Evolutionary conservation across 2,888 invertebrate genomes (phyloP).

Genomic region (Drosophila kambysellisi): DNA sequence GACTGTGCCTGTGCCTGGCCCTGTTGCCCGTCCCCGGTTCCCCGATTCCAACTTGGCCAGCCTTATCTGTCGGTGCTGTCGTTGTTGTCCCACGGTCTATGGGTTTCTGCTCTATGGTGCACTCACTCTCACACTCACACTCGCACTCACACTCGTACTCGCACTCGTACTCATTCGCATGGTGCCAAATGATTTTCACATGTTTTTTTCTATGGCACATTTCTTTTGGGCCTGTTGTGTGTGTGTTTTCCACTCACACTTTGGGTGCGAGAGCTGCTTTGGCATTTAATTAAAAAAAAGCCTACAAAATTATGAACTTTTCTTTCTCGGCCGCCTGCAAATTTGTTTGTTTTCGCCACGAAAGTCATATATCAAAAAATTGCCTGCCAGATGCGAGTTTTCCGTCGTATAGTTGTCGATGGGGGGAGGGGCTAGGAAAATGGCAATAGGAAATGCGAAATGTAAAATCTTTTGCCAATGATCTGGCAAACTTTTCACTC

Average conservation of each 20-base stretch:
- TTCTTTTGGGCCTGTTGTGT: constrained; percentile 65
- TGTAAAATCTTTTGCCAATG: constrained; percentile 53
- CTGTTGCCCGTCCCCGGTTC: background rate
- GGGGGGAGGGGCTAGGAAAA: constrained; percentile 7
- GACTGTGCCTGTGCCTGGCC: background rate
- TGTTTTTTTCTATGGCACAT: constrained; percentile 52
- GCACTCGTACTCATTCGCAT: constrained; percentile 36
- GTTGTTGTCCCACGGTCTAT: constrained; percentile 47
- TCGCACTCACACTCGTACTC: constrained; percentile 5
- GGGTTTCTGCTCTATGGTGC: constrained; percentile 2
- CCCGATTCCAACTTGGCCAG: constrained; percentile 8
- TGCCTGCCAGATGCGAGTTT: constrained; percentile 48
- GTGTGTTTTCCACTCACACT: constrained; percentile 45
- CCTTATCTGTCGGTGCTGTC: constrained; percentile 67
- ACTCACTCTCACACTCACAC: background rate
- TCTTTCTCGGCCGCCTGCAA: constrained; percentile 77
- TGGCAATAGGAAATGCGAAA: constrained; percentile 29
- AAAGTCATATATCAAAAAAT: constrained; percentile 69
- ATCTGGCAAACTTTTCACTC: constrained; percentile 43
- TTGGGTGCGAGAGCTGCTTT: constrained; percentile 30
- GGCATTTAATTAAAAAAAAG: constrained; percentile 73
- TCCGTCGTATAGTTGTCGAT: constrained; percentile 1
- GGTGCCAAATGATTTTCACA: constrained; percentile 77
- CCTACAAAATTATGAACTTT: constrained; percentile 76
- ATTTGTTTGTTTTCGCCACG: constrained; percentile 67